Evolutionary conservation across 2,113 vertebrate genomes (phyloP).

Genomic region (Hucho hucho): DNA sequence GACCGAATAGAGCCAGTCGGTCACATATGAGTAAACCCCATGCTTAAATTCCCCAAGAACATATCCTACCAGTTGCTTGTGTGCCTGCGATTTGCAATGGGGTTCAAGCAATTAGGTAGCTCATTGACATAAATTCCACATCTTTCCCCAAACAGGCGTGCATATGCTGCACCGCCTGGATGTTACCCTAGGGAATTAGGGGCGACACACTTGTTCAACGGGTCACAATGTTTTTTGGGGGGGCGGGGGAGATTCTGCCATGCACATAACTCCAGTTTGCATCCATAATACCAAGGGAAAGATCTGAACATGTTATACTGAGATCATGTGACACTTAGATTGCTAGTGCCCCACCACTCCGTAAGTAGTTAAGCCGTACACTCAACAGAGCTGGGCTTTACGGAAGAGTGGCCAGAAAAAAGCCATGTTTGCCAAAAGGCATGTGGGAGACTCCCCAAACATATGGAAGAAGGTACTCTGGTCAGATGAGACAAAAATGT

Average conservation of each 20-base stretch:
- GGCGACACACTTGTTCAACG: conserved; percentile 23
- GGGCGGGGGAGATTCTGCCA: conserved; percentile 30
- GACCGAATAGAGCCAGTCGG: no score
- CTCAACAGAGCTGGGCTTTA: no score
- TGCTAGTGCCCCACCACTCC: no score
- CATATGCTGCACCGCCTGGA: conserved; percentile 19
- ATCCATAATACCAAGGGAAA: conserved; percentile 28
- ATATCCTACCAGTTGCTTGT: conserved; percentile 14
- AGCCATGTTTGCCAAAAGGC: no score
- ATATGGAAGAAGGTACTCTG: no score
- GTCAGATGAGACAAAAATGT: no score
- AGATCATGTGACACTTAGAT: no score
- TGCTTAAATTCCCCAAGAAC: neutral
- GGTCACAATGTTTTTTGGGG: conserved; percentile 34
- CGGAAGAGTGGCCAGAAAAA: no score
- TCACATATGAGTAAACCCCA: neutral
- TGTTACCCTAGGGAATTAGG: conserved; percentile 48
- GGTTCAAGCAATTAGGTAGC: conserved; percentile 15
- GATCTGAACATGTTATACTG: conserved; percentile 58
- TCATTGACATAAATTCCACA: conserved; percentile 19
- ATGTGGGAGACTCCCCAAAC: no score
- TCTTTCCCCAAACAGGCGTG: conserved; percentile 11
- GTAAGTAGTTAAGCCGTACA: no score
- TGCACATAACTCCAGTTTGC: conserved; percentile 33
- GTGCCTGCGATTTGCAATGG: conserved; percentile 17